A percentile compares a stretch with the other conserved stretches of the same genome.
phyloP scores from a whole-genome alignment of 2,113 vertebrate genomes.

The Pristiophorus japonicus region DNA sequence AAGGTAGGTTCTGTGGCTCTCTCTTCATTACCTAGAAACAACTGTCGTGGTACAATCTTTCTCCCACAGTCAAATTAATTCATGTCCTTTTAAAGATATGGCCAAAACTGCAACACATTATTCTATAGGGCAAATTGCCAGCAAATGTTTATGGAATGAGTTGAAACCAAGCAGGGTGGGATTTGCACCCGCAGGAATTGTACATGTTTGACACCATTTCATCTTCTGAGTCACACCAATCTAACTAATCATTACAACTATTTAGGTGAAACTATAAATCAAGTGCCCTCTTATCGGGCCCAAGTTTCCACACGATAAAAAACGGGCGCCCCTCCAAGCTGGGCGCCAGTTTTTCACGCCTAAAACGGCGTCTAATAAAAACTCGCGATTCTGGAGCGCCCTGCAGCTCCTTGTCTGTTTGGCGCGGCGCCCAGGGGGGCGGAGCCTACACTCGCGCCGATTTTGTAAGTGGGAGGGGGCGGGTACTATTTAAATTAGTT shows the following conservation, averaged over 20 bases:
- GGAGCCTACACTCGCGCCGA: too few relatives aligned
- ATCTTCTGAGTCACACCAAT: background rate
- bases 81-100: background rate
- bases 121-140: background rate
- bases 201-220: background rate
- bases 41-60: background rate
- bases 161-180: background rate
- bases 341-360: too few relatives aligned
- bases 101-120: background rate
- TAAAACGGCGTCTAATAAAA: too few relatives aligned
- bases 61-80: background rate
- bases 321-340: too few relatives aligned
- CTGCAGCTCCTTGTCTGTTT: too few relatives aligned
- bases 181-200: background rate
- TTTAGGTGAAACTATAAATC: too few relatives aligned
- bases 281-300: too few relatives aligned
- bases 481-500: too few relatives aligned
- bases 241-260: background rate
- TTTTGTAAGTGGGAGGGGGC: too few relatives aligned
- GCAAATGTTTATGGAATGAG: background rate
- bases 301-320: too few relatives aligned
- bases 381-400: too few relatives aligned
- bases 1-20: background rate
- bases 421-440: too few relatives aligned
- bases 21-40: background rate